Evolutionary conservation across 2,888 invertebrate species (phyloP), one percentile per base, ranked within the genome.

Genomic region (Hecatera dysodea): DNA sequence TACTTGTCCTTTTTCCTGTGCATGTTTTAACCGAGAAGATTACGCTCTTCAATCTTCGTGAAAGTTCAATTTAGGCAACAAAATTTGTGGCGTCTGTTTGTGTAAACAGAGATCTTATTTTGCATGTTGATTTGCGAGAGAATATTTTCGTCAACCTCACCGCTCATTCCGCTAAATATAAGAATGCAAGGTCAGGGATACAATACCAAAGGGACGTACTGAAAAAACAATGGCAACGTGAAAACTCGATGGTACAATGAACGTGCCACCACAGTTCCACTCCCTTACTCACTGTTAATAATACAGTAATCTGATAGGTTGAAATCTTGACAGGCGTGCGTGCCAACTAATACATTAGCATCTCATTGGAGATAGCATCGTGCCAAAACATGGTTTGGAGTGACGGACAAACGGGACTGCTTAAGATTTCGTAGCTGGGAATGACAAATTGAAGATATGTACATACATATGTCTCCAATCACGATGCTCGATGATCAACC

Each of bases 301-400:
- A 91, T 91, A 90, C 87, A 85, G 92, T 90, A 91, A 94, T 92
- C 88, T 88, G 92, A 93, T 93, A 92, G 90, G 88, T 82, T 82
- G 75, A 86, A 86, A 86, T 87, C 81, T 86, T 89, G 86, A 89
- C 86, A 85, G 85, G 78, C 79, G 84, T 84, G 73, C 91, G 91
- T 95, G 95, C 96, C 95, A 95, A 95, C 90, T 92, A 92, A 93
- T 93, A 94, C 94, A 95, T 95, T 95, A 95, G 89, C 93, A 93
- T 93, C 92, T 91, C 90, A 92, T 94, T 93, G 90, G 88, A 86
- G 90, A 93, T 92, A 90, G 76, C 88, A 89, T 90, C 91, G 86
- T 89, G 92, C 91, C 92, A 92, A 91, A 84, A 83, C 83, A 84
- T 87, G 86, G 78, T 75, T 86, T 86, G 85, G 87, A 87, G 83